Evolutionary conservation across 1,140 invertebrate species (phyloP).

Genomic region (Dinothrombium tinctorium): DNA sequence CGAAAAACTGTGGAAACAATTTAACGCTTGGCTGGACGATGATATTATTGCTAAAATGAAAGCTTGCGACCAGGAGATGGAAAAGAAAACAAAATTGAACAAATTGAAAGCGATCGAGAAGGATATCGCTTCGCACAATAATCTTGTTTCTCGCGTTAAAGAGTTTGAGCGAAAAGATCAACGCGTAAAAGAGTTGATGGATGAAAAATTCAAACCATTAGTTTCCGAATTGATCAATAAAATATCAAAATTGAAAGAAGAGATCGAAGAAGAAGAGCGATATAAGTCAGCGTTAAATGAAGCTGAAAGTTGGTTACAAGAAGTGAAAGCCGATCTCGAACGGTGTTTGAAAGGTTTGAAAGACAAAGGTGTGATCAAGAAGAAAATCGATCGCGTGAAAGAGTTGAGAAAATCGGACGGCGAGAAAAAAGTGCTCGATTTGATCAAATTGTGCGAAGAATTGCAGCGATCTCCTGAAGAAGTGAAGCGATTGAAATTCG

Average conservation of each 20-base stretch:
- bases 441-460: too few species aligned
- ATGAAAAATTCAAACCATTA: conserved; percentile 35
- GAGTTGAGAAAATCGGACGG: too few species aligned
- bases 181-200: conserved; percentile 27
- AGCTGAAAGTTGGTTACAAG: conserved; percentile 10
- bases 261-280: conserved; percentile 14
- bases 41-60: conserved; percentile 46
- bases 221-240: background rate
- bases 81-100: background rate
- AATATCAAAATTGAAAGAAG: conserved; percentile 16
- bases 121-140: conserved; percentile 12
- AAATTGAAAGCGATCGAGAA: conserved; percentile 13
- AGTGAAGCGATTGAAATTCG: too few species aligned
- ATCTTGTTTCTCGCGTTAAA: conserved; percentile 2
- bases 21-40: conserved; percentile 44
- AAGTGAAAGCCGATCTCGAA: conserved; percentile 39
- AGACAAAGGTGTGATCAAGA: too few species aligned
- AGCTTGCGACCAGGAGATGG: conserved; percentile 20
- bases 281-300: background rate
- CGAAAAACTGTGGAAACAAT: conserved; percentile 29
- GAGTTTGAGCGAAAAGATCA: background rate
- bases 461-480: too few species aligned
- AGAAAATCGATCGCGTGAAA: too few species aligned
- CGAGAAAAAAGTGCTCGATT: too few species aligned
- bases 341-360: conserved; percentile 41